Evolutionary conservation across 1,140 invertebrate genomes (phyloP), one percentile per base, ranked within the genome.

Genomic region (Goniozus legneri): DNA sequence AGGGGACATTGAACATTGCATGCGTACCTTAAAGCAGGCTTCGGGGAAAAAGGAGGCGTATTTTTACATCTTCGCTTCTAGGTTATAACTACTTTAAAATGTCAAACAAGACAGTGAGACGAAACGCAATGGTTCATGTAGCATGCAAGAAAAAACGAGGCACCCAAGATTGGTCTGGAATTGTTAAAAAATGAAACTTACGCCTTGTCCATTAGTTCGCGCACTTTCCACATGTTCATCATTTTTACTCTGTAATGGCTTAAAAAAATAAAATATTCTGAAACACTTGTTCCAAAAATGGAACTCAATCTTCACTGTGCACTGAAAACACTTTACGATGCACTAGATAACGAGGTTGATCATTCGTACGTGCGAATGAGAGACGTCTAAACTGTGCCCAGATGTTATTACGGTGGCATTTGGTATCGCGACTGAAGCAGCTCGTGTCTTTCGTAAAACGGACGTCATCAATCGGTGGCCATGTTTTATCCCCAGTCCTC

Each of bases 201-300:
- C 92, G 94, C 91, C 86, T 94, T 95, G 73, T 96, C 92, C 60
- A 91, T 90, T 52, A 96, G 67, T 77, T 96, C 92, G 60, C 92
- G 84, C 64, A 95, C 85, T 82, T 94, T 95, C 92, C 92, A 95
- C 88, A 91, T 89, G 70, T 85, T 89, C 75, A 88, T 87, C 63
- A 73, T 76, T 10, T 30, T 47, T 44, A n/a, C n/a, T n/a, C n/a
- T n/a, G n/a, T n/a, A n/a, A n/a, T n/a, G n/a, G n/a, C n/a, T n/a
- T n/a, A n/a, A n/a, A n/a, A n/a, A n/a, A n/a, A n/a, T n/a, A n/a
- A n/a, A n/a, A n/a, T n/a, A n/a, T n/a, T n/a, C n/a, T n/a, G n/a
- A n/a, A n/a, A n/a, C n/a, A n/a, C n/a, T n/a, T n/a, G n/a, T n/a
- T n/a, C n/a, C n/a, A n/a, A n/a, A n/a, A n/a, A n/a, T n/a, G n/a